Evolutionary conservation across 2,113 vertebrate species (phyloP).

Genomic region (Nettapus auritus): DNA sequence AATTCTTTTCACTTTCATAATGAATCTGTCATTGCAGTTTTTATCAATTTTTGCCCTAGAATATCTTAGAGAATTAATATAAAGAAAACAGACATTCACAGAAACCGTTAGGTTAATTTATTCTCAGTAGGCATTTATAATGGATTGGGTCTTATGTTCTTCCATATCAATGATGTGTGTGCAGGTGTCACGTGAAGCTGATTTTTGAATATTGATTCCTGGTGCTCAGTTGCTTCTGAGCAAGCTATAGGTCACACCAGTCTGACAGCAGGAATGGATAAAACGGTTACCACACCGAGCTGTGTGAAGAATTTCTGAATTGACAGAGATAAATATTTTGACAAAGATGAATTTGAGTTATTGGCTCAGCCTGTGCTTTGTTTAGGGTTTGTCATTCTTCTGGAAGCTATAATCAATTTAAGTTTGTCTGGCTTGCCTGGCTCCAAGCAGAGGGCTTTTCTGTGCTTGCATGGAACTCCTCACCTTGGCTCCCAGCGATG

Average conservation of each 20-base stretch:
- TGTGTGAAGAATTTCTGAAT: background rate
- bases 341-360: background rate
- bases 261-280: background rate
- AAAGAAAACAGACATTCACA: background rate
- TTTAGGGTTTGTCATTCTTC: slow-evolving; percentile 15
- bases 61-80: background rate
- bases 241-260: background rate
- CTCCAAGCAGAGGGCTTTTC: background rate
- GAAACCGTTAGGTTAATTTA: background rate
- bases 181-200: background rate
- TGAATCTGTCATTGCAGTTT: background rate
- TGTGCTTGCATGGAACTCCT: background rate
- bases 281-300: accelerated
- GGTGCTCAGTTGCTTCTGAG: background rate
- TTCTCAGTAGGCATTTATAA: background rate
- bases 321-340: background rate
- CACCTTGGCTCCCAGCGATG: background rate
- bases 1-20: background rate
- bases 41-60: background rate
- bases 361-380: background rate
- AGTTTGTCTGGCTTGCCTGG: background rate
- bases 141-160: background rate
- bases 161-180: background rate
- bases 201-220: background rate
- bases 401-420: background rate